A percentile compares a stretch with the other conserved stretches of the same genome.
Conservation (phyloP, 2,888 invertebrate genomes). For the Nipponacmea schrenckii region DNA sequence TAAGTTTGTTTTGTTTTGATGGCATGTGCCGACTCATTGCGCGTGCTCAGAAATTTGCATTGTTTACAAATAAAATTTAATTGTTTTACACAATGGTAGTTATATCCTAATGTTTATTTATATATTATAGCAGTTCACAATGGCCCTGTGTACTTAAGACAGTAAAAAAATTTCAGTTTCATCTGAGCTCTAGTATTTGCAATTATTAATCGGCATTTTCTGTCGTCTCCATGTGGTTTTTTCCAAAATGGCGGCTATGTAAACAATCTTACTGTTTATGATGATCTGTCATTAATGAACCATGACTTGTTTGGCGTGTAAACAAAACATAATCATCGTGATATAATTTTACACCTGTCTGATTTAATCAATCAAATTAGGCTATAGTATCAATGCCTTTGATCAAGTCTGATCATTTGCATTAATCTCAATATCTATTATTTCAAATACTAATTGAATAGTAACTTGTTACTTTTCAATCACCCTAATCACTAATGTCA, state of each 20-base stretch:
- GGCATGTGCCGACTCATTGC: slow-evolving; percentile 7
- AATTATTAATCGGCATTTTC: no score
- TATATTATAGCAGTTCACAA: no score
- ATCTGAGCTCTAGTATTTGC: no score
- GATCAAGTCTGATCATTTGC: no score
- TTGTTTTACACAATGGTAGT: neutral
- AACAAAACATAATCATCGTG: neutral
- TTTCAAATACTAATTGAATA: no score
- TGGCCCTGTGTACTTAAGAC: neutral
- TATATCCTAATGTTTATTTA: no score
- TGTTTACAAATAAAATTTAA: slow-evolving; percentile 1
- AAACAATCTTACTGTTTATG: slow-evolving; percentile 51
- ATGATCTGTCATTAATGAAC: neutral
- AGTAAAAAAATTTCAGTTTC: neutral
- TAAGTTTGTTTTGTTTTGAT: slow-evolving; percentile 68
- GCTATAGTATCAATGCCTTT: no score
- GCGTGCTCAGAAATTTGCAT: slow-evolving; percentile 7
- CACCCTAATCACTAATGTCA: no score
- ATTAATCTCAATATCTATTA: no score
- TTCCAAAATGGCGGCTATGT: slow-evolving; percentile 62
- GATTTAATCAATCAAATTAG: neutral
- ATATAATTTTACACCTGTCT: neutral
- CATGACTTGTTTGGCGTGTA: neutral
- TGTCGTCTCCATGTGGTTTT: slow-evolving; percentile 62
- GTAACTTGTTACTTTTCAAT: no score